These are phyloP conservation scores for Drosophila bocki DNA, from an alignment of 1,140 invertebrate genomes.

Conservation along the genomic window DNA sequence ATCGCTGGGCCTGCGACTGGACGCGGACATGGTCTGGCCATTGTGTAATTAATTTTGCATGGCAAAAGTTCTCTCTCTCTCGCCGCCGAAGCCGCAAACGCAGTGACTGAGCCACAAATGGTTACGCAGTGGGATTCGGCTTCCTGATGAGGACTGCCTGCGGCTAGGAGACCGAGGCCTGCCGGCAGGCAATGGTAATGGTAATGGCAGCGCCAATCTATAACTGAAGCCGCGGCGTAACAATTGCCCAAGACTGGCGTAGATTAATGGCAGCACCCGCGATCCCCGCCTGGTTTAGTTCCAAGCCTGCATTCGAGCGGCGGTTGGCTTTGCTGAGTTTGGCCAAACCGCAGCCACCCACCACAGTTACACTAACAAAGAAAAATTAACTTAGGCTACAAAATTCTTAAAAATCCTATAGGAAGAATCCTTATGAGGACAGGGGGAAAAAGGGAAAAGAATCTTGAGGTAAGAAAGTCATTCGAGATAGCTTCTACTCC, in stretches of 20 bases:
- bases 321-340: slow-evolving; percentile 31
- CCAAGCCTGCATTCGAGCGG: slow-evolving; percentile 36
- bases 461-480: not conserved
- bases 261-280: slow-evolving; percentile 61
- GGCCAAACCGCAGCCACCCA: slow-evolving; percentile 49
- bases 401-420: no score
- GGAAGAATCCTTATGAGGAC: not conserved
- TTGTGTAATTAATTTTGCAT: slow-evolving; percentile 79
- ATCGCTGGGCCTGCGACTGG: slow-evolving; percentile 55
- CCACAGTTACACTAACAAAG: slow-evolving; percentile 22
- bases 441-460: not conserved
- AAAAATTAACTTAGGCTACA: not conserved
- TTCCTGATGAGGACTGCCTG: slow-evolving; percentile 80
- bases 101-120: slow-evolving; percentile 6
- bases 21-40: slow-evolving; percentile 35
- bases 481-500: no score
- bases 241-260: slow-evolving; percentile 59
- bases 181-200: slow-evolving; percentile 24
- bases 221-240: slow-evolving; percentile 52
- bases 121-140: slow-evolving; percentile 59
- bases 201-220: slow-evolving; percentile 30
- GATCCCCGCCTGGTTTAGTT: slow-evolving; percentile 23
- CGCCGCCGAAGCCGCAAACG: slow-evolving; percentile 15
- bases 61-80: slow-evolving; percentile 61
- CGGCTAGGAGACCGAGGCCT: slow-evolving; percentile 41